Percentiles rank a stretch among this genome's conserved stretches.
Conservation (phyloP, 2,888 invertebrate species). For the Imbricaverruca yamaguchii region DNA sequence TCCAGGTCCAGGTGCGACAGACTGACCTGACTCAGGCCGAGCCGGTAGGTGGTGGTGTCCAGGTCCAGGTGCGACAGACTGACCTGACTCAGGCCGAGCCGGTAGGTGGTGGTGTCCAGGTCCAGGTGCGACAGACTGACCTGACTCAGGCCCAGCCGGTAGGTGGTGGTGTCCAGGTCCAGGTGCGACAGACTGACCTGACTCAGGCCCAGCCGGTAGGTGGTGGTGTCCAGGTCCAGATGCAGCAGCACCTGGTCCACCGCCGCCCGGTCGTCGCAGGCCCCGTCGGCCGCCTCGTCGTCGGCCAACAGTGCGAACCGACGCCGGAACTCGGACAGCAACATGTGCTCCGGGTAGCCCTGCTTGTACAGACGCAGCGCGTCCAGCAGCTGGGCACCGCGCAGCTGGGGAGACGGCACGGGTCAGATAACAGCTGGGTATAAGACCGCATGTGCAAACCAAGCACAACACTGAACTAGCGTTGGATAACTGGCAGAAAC, state of each 20-base stretch:
- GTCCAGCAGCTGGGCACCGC: constrained; percentile 83
- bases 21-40: not conserved
- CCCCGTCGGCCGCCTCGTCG: constrained; percentile 36
- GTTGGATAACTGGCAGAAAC: no score
- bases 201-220: constrained; percentile 82
- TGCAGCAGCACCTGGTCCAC: constrained; percentile 70
- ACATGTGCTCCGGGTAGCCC: constrained; percentile 87
- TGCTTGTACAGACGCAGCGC: constrained; percentile 82
- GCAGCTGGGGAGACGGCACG: constrained; percentile 52
- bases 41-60: not conserved
- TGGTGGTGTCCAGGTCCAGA: constrained; percentile 73
- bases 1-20: constrained; percentile 74
- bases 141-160: not conserved
- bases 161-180: no score
- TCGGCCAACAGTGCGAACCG: constrained; percentile 56
- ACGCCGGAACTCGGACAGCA: constrained; percentile 77
- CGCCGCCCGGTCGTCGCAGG: constrained; percentile 53
- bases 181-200: constrained; percentile 54
- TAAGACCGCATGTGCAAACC: not conserved
- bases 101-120: no score
- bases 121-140: not conserved
- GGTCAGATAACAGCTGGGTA: not conserved
- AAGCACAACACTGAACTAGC: no score
- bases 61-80: not conserved
- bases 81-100: not conserved